Base-by-base conservation (phyloP, 2,888 invertebrate species). In the Hemithea aestivaria region DNA sequence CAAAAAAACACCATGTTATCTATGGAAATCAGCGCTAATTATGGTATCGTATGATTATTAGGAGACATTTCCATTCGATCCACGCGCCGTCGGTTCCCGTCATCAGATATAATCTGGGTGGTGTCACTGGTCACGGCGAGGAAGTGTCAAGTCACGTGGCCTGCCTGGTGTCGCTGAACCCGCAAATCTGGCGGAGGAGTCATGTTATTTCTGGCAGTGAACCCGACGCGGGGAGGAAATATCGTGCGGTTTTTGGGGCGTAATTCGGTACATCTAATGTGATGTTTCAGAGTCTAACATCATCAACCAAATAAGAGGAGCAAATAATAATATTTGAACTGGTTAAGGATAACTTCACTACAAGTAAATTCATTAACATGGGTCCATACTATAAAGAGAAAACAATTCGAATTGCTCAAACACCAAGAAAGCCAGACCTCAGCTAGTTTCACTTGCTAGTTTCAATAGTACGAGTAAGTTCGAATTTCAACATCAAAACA, bases 191-290 rank as follows among this genome's bases (percentile, higher is more conserved):
- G 44, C 53, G 22, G 38, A 45, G 38, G 46, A 39, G 36, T 46
- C 46, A 40, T 52, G 53, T 64, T 65, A 67, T 63, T 69, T 65
- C 62, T 73, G 70, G 69, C 73, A 72, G 53, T 59, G 59, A 66
- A 63, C 63, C 62, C 59, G 48, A 31, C 45, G 21, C 36, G 24
- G 24, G 22, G 24, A 35, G 25, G 4, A 6, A 10, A 25, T 25
- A 10, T 5, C 6, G 10, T 10, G 6, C 5, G 5, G 25, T 5
- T 16, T 16, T 16, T 2, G 5, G 16, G 16, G 16, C 28, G 20
- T 32, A 41, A 36, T 32, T 32, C 12, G 21, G 32, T n/a, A n/a
- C n/a, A n/a, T n/a, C n/a, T n/a, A n/a, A n/a, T n/a, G n/a, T n/a
- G 16, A 16, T 16, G 16, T 16, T 16, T 16, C 5, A 16, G 16